Percentiles rank a stretch among this genome's conserved stretches.
Evolutionary conservation across 2,113 vertebrate genomes (phyloP).

Genomic region (Boulengeromyrus knoepffleri): DNA sequence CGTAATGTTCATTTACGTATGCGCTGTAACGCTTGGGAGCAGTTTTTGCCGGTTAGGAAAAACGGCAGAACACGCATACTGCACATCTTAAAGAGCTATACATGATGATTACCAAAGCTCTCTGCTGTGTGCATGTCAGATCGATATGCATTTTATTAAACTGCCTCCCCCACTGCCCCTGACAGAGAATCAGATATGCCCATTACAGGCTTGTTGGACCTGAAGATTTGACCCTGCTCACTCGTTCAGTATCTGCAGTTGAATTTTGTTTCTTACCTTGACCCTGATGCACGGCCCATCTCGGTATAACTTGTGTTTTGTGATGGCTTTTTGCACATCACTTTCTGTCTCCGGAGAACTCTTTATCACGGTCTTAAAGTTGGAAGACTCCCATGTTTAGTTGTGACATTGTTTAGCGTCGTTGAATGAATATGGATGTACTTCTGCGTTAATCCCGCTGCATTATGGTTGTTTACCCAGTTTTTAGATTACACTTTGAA

Average conservation of each 20-base stretch:
- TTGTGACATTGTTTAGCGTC: neutral
- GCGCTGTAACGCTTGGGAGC: neutral
- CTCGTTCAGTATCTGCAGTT: neutral
- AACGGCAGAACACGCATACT: neutral
- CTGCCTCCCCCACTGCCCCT: neutral
- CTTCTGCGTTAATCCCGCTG: neutral
- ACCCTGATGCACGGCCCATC: constrained; percentile 10
- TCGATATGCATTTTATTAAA: constrained; percentile 25
- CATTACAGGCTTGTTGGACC: constrained; percentile 4
- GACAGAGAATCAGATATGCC: constrained; percentile 10
- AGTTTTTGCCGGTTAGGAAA: neutral
- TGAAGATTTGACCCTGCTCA: neutral
- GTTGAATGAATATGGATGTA: neutral
- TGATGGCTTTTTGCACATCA: neutral
- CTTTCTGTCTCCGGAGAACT: neutral
- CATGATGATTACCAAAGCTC: neutral
- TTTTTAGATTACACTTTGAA: neutral
- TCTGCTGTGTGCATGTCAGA: neutral
- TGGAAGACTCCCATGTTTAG: neutral
- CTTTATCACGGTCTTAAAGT: neutral
- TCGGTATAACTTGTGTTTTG: neutral
- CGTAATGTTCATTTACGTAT: neutral
- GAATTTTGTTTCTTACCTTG: neutral
- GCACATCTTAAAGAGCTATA: neutral
- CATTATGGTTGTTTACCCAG: neutral